These are phyloP conservation scores for Hypomesus transpacificus DNA, from an alignment of 2,113 vertebrate species.

Conservation along the genomic window DNA sequence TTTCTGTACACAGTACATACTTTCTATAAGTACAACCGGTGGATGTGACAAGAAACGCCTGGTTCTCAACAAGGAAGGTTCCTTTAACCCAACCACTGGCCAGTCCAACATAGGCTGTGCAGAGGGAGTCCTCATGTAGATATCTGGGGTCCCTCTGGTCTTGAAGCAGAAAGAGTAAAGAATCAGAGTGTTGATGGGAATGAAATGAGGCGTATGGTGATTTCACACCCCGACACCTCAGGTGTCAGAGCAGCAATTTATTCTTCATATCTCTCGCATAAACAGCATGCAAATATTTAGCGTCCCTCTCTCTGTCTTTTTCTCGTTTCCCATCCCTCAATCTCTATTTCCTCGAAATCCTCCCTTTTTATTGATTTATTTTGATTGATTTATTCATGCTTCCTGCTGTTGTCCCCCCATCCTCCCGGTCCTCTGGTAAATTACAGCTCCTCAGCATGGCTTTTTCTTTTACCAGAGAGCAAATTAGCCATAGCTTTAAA, in stretches of 20 bases:
- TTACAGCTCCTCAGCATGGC: background rate
- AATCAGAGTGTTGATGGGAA: conserved; percentile 5
- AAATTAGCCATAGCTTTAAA: background rate
- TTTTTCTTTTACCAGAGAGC: background rate
- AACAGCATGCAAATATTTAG: conserved; percentile 12
- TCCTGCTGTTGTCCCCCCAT: background rate
- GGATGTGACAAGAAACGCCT: background rate
- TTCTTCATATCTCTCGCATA: background rate
- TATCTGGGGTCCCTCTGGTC: background rate
- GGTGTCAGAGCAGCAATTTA: background rate
- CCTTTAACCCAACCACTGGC: background rate
- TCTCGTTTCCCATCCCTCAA: conserved; percentile 16
- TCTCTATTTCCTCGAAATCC: background rate
- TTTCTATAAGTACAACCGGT: background rate
- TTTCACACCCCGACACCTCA: background rate
- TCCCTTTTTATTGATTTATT: background rate
- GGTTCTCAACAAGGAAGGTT: background rate
- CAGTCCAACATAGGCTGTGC: background rate
- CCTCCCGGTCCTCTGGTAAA: conserved; percentile 9
- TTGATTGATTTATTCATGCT: background rate
- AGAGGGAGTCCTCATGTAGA: background rate
- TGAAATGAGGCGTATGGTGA: conserved; percentile 2
- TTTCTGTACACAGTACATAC: too few species aligned
- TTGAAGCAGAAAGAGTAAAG: background rate
- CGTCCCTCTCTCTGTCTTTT: conserved; percentile 17